These are phyloP conservation scores for Hirtodrosophila histrioides DNA, from an alignment of 2,888 invertebrate genomes.

Conservation along the genomic window DNA sequence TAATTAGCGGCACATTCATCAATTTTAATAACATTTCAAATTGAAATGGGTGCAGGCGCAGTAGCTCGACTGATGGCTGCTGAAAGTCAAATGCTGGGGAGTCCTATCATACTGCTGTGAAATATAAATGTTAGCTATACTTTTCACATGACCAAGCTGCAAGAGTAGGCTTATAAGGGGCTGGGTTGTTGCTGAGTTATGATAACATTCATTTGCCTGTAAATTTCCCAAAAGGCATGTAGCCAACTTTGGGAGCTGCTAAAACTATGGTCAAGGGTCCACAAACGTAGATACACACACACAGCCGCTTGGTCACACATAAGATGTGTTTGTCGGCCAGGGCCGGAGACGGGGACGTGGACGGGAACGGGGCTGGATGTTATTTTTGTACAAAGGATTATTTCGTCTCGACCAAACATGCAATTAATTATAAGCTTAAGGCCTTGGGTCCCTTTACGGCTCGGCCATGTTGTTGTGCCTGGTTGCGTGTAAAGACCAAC, in stretches of 20 bases:
- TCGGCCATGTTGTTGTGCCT: constrained; percentile 64
- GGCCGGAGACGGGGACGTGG: constrained; percentile 7
- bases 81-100: constrained; percentile 22
- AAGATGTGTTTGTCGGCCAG: constrained; percentile 42
- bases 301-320: constrained; percentile 39
- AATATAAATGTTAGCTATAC: constrained; percentile 47
- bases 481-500: constrained; percentile 58
- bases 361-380: constrained; percentile 52
- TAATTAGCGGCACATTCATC: constrained; percentile 83
- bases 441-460: constrained; percentile 82
- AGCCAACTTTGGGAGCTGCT: constrained; percentile 60
- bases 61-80: constrained; percentile 5
- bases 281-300: constrained; percentile 26
- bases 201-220: constrained; percentile 79
- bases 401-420: constrained; percentile 84
- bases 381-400: constrained; percentile 82
- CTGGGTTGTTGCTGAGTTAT: constrained; percentile 59
- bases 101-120: neutral
- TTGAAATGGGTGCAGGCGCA: constrained; percentile 11
- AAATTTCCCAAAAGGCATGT: constrained; percentile 78
- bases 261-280: constrained; percentile 71
- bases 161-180: constrained; percentile 30
- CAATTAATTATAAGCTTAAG: constrained; percentile 85
- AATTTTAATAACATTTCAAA: constrained; percentile 82
- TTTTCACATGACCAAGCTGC: constrained; percentile 45